A percentile compares a stretch with the other conserved stretches of the same genome.
Evolutionary conservation across 2,888 invertebrate genomes (phyloP).

Genomic region (Cylindroiulus punctatus): DNA sequence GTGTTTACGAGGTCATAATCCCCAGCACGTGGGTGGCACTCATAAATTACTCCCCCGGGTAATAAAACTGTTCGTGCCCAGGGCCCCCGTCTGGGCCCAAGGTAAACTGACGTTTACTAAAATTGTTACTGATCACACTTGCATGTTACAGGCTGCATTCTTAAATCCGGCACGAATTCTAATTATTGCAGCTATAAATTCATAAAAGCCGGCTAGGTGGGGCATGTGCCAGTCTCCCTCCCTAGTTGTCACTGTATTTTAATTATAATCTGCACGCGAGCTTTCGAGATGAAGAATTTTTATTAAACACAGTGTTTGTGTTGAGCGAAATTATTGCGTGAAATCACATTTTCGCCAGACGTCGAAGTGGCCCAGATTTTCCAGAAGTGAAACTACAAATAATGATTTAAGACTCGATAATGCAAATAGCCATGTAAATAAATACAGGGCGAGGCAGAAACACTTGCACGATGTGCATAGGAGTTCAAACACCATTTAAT

Average conservation of each 20-base stretch:
- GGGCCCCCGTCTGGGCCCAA: neutral
- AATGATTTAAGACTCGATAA: too few relatives aligned
- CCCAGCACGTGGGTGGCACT: neutral
- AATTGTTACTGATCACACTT: neutral
- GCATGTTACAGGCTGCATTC: neutral
- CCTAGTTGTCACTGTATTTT: neutral
- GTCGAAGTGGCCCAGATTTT: neutral
- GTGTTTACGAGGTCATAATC: conserved; percentile 35
- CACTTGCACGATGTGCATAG: too few relatives aligned
- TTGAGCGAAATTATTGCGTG: neutral
- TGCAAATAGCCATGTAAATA: too few relatives aligned
- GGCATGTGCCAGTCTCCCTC: neutral
- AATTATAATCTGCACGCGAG: neutral
- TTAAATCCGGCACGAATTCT: conserved; percentile 23
- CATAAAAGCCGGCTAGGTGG: conserved; percentile 27
- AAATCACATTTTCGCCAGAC: neutral
- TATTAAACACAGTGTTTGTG: neutral
- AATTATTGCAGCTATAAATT: conserved; percentile 23
- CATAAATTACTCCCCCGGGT: neutral
- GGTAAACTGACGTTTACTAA: conserved; percentile 7
- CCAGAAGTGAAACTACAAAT: neutral
- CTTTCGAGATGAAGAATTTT: neutral
- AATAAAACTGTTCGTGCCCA: conserved; percentile 9
- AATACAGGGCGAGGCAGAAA: too few relatives aligned
- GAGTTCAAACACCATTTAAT: too few relatives aligned